phyloP scores from a whole-genome alignment of 2,797 vertebrate species.

The Percopsis omiscomaycus region DNA sequence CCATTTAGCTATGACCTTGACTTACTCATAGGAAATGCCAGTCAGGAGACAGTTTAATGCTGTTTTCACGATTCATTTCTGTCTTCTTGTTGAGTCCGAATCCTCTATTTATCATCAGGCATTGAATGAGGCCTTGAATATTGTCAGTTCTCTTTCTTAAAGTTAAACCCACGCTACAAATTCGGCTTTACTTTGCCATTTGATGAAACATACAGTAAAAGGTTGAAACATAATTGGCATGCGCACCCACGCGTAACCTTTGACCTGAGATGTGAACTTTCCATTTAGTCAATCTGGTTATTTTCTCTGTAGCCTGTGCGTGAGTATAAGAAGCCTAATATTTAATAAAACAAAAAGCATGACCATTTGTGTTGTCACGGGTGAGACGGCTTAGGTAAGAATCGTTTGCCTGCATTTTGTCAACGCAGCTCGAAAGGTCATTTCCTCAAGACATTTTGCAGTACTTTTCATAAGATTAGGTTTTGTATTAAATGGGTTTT shows the following conservation, averaged over 20 bases:
- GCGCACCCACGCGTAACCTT: constrained; percentile 30
- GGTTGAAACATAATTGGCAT: constrained; percentile 12
- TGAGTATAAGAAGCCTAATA: constrained; percentile 51
- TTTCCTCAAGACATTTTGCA: constrained; percentile 58
- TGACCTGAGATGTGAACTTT: constrained; percentile 25
- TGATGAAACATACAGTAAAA: not conserved
- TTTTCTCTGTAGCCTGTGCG: constrained; percentile 20
- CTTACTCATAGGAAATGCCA: constrained; percentile 51
- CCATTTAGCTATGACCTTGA: constrained; percentile 66
- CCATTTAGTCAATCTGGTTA: constrained; percentile 11
- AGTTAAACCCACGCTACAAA: constrained; percentile 26
- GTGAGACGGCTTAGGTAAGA: constrained; percentile 14
- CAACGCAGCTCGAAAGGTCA: constrained; percentile 61
- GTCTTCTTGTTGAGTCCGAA: constrained; percentile 38
- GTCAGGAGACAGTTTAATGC: constrained; percentile 56
- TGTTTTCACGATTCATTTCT: constrained; percentile 52
- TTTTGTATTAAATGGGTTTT: constrained; percentile 49
- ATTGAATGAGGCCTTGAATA: constrained; percentile 19
- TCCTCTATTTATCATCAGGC: constrained; percentile 50
- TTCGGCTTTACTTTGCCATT: not conserved
- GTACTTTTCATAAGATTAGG: constrained; percentile 65
- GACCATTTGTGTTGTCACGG: constrained; percentile 31
- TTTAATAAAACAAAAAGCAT: constrained; percentile 52
- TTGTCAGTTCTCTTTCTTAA: constrained; percentile 1
- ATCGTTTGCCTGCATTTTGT: constrained; percentile 45